Base-by-base conservation (phyloP, 1,140 invertebrate species). In the Euglossa dilemma region DNA sequence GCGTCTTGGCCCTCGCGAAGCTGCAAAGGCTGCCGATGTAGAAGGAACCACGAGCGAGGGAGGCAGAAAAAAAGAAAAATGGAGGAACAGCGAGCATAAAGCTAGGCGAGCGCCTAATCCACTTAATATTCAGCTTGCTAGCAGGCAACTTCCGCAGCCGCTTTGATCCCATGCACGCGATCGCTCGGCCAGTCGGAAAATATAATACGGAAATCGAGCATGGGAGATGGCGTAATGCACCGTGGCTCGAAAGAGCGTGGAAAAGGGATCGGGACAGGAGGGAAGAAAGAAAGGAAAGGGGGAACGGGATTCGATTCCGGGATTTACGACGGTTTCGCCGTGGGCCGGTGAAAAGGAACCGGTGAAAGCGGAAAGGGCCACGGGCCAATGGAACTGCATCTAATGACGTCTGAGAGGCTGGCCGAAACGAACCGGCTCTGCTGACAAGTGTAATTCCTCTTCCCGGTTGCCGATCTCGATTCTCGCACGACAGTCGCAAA, bases 221-320 rank as follows among this genome's bases (percentile, higher is more conserved):
- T 71, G 47, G 79, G 66, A 87, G 87, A 90, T 89, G 84, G 80
- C 81, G 84, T 87, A 87, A 85, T 80, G 80, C 66, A 75, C 71
- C 36, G 45, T 59, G 36, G 36, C 36, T 8, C 18, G n/a, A 12
- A 16, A 28, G 72, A 71, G 59, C 43, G 36, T 14, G 18, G 83
- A 81, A 61, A 66, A 67, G 54, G 57, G 36, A 36, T 45, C 47
- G 61, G 74, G 20, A 28, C 18, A 4, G 69, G 16, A 20, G 50
- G n/a, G n/a, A 61, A 28, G 25, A 67, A 36, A 18, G 25, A n/a
- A 20, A 61, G 45, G 28, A 2, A 11, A 45, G 25, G 56, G 61
- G 20, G 61, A 16, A 23, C 25, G 63, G 67, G 85, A 90, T 91
- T 91, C 91, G 87, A 91, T 91, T 88, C 83, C 72, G n/a, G 67